Evolutionary conservation across 2,888 invertebrate species (phyloP).

Genomic region (Auanema sp.): DNA sequence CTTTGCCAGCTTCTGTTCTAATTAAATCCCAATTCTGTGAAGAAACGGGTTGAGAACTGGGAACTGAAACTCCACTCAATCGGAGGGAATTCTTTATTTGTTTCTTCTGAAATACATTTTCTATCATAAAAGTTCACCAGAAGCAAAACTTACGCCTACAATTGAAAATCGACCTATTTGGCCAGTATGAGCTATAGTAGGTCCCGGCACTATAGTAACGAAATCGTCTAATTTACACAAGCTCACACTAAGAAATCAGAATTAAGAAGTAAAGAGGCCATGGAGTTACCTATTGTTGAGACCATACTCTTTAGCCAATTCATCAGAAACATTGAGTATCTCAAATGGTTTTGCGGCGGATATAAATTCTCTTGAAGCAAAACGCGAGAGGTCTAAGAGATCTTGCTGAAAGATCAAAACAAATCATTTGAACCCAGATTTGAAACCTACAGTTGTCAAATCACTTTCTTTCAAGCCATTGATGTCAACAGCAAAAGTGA

Average conservation of each 20-base stretch:
- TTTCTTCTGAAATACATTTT: not conserved
- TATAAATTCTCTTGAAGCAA: not conserved
- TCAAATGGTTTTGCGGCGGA: conserved; percentile 13
- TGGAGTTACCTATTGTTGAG: conserved; percentile 11
- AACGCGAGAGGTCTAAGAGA: not conserved
- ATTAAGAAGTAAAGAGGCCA: too few species aligned
- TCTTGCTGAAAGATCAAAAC: not conserved
- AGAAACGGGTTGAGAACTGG: conserved; percentile 16
- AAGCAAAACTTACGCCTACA: not conserved
- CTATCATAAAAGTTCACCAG: not conserved
- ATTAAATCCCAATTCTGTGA: conserved; percentile 30
- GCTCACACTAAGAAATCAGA: conserved; percentile 7
- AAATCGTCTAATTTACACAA: conserved; percentile 7
- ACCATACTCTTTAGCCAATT: conserved; percentile 24
- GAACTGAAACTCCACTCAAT: conserved; percentile 26
- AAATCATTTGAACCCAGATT: not conserved
- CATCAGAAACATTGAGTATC: conserved; percentile 17
- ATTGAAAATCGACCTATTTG: conserved; percentile 26
- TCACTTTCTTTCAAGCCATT: conserved; percentile 22
- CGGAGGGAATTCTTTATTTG: not conserved
- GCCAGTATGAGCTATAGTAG: conserved; percentile 14
- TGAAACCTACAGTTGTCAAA: conserved; percentile 9
- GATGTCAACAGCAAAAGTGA: conserved; percentile 23
- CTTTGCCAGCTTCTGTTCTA: conserved; percentile 19
- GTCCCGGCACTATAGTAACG: conserved; percentile 10